Evolutionary conservation across 1,140 invertebrate species (phyloP).

Genomic region (Gonioctena quinquepunctata): DNA sequence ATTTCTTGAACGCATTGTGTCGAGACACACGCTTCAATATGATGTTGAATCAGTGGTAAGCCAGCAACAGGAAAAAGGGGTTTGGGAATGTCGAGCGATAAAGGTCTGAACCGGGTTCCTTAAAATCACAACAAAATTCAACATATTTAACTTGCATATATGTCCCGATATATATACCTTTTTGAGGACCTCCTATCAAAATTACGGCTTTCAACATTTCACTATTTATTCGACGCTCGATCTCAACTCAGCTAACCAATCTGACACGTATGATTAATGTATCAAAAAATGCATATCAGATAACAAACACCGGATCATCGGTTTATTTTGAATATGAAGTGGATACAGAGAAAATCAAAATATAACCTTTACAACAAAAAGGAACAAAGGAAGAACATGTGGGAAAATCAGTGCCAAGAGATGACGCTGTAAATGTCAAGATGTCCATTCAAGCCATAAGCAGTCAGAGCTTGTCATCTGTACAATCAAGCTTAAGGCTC

Average conservation of each 20-base stretch:
- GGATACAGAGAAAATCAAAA: no score
- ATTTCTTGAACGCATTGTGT: slow-evolving; percentile 85
- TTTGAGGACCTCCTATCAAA: slow-evolving; percentile 75
- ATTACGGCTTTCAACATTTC: slow-evolving; percentile 76
- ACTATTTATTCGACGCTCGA: no score
- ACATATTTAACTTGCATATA: slow-evolving; percentile 23
- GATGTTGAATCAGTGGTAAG: slow-evolving; percentile 92
- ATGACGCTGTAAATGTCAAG: no score
- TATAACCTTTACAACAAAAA: no score
- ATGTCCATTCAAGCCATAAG: no score
- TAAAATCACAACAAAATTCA: slow-evolving; percentile 42
- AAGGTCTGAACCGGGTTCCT: slow-evolving; percentile 95
- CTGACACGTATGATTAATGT: neutral
- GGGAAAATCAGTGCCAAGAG: no score
- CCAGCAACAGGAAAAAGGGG: slow-evolving; percentile 97
- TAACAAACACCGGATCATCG: no score
- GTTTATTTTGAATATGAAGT: no score
- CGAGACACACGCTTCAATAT: slow-evolving; percentile 91
- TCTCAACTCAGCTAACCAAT: no score
- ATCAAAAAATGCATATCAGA: neutral
- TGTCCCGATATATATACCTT: slow-evolving; percentile 60
- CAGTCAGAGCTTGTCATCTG: no score
- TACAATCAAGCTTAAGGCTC: no score
- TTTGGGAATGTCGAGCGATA: slow-evolving; percentile 96
- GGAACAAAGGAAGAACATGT: no score